A percentile compares a stretch with the other conserved stretches of the same genome.
These are phyloP conservation scores for Drosophila stalkeri DNA, from an alignment of 2,888 invertebrate genomes.

Conservation along the genomic window DNA sequence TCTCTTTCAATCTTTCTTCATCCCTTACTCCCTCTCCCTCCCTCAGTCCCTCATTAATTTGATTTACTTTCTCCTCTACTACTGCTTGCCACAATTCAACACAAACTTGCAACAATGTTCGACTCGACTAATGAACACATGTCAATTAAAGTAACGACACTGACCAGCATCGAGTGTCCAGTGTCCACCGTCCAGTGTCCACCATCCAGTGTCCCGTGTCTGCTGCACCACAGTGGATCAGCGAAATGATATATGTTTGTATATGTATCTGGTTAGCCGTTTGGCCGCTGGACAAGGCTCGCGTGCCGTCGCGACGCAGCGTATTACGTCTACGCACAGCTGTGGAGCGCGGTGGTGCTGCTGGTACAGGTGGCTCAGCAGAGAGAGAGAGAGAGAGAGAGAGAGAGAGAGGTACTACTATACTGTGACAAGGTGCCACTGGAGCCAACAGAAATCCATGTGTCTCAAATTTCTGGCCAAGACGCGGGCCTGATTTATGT, in stretches of 20 bases:
- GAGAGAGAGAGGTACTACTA: neutral
- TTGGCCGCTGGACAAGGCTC: constrained; percentile 42
- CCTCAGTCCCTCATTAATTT: neutral
- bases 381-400: neutral
- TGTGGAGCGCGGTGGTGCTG: neutral
- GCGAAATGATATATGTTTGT: constrained; percentile 52
- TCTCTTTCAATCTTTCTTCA: no score
- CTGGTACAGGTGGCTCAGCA: neutral
- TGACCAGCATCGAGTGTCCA: constrained; percentile 20
- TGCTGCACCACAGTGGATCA: constrained; percentile 44
- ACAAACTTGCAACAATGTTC: constrained; percentile 45
- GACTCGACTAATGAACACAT: constrained; percentile 70
- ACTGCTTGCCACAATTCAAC: constrained; percentile 8
- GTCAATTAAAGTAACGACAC: constrained; percentile 69
- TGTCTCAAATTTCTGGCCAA: constrained; percentile 65
- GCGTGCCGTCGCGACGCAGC: constrained; percentile 45
- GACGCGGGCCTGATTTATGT: constrained; percentile 67
- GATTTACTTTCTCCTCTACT: constrained; percentile 17
- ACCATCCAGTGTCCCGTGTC: constrained; percentile 21
- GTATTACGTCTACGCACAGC: constrained; percentile 67
- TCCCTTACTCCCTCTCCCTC: neutral
- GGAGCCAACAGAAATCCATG: constrained; percentile 48
- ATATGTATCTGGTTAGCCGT: neutral
- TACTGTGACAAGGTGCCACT: constrained; percentile 53
- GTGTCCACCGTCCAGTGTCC: constrained; percentile 29